Conservation (phyloP, 2,113 vertebrate species). For the Bombycilla garrulus region DNA sequence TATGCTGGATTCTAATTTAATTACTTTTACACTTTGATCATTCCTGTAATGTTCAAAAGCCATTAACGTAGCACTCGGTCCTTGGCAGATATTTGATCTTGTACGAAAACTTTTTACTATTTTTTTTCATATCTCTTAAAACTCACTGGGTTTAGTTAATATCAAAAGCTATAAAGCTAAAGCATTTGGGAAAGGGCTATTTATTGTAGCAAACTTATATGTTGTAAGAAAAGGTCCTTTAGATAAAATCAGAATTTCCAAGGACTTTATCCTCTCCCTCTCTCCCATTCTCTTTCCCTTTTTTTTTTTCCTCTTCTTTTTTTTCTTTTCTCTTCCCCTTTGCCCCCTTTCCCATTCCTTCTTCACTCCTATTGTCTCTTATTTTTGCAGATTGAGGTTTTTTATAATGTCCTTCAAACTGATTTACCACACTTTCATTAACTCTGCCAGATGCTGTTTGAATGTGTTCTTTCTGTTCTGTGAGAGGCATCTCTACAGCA, state of each 20-base stretch:
- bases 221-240: neutral
- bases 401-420: neutral
- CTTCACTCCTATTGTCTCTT: neutral
- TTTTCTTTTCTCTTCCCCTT: neutral
- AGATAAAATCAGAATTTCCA: neutral
- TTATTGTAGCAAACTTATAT: neutral
- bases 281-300: too few species aligned
- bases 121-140: neutral
- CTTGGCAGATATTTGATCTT: neutral
- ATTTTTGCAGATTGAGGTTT: neutral
- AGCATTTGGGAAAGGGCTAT: neutral
- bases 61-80: neutral
- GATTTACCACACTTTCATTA: neutral
- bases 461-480: neutral
- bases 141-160: neutral
- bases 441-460: neutral
- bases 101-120: neutral
- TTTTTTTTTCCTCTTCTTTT: too few species aligned
- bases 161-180: neutral
- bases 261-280: neutral
- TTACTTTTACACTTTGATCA: neutral
- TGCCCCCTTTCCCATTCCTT: too few species aligned
- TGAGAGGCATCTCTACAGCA: neutral
- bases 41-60: neutral
- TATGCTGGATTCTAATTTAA: neutral